phyloP scores from a whole-genome alignment of 2,888 invertebrate genomes.

The Eulithis testata region DNA sequence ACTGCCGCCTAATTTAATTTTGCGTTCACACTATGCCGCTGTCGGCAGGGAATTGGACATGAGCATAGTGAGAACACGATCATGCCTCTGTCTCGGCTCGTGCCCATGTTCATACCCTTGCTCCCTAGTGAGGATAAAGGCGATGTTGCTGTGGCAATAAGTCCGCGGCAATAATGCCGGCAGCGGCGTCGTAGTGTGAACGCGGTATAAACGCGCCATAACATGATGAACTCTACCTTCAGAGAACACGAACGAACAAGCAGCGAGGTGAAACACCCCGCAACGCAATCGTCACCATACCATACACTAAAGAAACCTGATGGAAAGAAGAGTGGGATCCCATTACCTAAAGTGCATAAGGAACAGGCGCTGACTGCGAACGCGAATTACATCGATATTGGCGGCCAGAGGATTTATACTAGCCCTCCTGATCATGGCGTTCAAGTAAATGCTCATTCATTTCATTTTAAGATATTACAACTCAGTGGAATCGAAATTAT shows the following conservation, averaged over 20 bases:
- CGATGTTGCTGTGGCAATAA: too few relatives aligned
- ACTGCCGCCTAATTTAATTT: too few relatives aligned
- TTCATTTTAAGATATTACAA: neutral
- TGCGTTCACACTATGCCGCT: too few relatives aligned
- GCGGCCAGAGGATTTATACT: conserved; percentile 79
- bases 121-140: too few relatives aligned
- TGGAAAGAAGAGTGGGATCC: conserved; percentile 78
- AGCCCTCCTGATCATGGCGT: conserved; percentile 82
- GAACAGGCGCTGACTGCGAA: conserved; percentile 71
- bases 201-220: too few relatives aligned
- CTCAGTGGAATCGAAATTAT: too few relatives aligned
- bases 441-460: conserved; percentile 59
- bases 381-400: conserved; percentile 79
- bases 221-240: neutral
- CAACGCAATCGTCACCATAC: conserved; percentile 76
- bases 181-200: too few relatives aligned
- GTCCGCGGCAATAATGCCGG: too few relatives aligned
- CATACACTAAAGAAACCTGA: conserved; percentile 77
- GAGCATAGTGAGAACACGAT: too few relatives aligned
- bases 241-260: conserved; percentile 80
- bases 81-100: too few relatives aligned
- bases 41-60: too few relatives aligned
- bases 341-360: conserved; percentile 75
- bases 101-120: too few relatives aligned
- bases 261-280: conserved; percentile 77